Conservation (phyloP, 92 coral and sea anemone genomes). For the Epizoanthus rinbou region DNA sequence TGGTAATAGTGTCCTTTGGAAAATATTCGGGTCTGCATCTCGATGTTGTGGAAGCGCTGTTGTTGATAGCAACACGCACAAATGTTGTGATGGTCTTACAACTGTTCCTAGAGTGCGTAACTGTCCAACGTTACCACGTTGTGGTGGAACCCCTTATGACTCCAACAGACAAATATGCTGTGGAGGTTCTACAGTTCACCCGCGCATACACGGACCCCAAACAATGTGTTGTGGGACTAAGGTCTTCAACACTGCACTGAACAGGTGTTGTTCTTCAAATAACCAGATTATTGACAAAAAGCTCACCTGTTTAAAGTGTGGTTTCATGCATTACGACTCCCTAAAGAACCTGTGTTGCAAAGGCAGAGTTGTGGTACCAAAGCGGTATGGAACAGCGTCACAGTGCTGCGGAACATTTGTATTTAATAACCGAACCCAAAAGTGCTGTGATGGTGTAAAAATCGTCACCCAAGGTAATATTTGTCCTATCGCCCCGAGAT, state of each 20-base stretch:
- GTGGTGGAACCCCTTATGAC: neutral
- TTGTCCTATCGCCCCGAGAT: neutral
- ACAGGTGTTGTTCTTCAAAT: neutral
- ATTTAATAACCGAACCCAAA: neutral
- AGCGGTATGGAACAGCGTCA: neutral
- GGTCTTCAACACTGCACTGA: neutral
- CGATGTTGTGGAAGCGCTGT: neutral
- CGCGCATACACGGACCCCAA: neutral
- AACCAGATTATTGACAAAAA: neutral
- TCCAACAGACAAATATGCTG: neutral
- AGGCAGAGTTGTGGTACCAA: neutral
- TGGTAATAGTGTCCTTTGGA: neutral
- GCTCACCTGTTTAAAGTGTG: neutral
- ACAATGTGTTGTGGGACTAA: neutral
- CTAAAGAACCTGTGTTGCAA: neutral
- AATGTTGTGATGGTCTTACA: neutral
- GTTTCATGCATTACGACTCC: neutral
- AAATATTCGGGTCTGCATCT: neutral
- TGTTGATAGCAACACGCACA: neutral
- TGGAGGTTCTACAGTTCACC: neutral
- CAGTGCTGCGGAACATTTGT: neutral
- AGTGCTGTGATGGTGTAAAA: neutral
- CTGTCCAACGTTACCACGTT: neutral
- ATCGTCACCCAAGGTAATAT: neutral
- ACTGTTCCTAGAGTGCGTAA: neutral